phyloP scores from a whole-genome alignment of 2,113 vertebrate genomes.

The Stercorarius parasiticus region DNA sequence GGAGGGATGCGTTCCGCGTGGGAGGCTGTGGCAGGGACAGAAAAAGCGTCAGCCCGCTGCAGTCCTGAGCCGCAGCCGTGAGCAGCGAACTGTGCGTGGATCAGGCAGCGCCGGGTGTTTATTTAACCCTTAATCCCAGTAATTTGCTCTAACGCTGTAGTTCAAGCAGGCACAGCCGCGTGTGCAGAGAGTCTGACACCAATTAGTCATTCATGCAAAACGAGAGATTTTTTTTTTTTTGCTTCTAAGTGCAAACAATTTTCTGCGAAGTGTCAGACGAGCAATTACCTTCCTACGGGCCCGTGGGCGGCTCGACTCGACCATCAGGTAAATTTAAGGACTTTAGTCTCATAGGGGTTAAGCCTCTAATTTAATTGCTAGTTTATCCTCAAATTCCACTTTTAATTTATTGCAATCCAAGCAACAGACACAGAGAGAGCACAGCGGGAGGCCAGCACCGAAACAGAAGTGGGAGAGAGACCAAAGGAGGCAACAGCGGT shows the following conservation, averaged over 20 bases:
- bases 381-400: not conserved
- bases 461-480: not conserved
- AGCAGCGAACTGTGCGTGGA: not conserved
- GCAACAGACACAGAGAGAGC: not conserved
- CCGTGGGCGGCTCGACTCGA: not conserved
- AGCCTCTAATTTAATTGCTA: not conserved
- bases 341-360: not conserved
- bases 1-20: not conserved
- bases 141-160: rapidly evolving
- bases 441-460: not conserved
- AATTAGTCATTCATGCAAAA: not conserved
- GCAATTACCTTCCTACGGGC: not conserved
- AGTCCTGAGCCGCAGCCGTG: not conserved
- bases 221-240: not conserved
- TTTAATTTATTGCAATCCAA: not conserved
- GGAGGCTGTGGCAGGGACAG: not conserved
- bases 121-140: not conserved
- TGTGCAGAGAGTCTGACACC: not conserved
- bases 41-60: not conserved
- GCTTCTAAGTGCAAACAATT: not conserved
- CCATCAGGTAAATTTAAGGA: not conserved
- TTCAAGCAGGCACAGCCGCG: not conserved
- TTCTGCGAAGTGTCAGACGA: not conserved
- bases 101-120: not conserved
- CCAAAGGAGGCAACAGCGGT: not conserved